These are phyloP conservation scores for Xestia c-nigrum DNA, from an alignment of 2,888 invertebrate species.

Conservation along the genomic window DNA sequence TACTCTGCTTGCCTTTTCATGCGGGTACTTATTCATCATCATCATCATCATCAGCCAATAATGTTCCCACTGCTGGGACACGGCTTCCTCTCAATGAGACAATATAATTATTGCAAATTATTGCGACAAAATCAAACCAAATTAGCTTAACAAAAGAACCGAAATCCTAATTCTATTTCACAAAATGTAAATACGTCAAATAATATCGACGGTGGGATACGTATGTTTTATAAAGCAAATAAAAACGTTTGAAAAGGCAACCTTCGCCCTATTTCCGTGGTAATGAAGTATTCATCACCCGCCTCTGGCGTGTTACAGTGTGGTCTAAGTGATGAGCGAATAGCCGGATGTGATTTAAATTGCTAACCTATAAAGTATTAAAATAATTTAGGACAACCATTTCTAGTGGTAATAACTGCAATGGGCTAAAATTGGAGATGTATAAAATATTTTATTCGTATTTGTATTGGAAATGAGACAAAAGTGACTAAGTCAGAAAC, in stretches of 20 bases:
- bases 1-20: background rate
- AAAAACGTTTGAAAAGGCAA: slow-evolving; percentile 79
- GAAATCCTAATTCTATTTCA: slow-evolving; percentile 35
- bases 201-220: slow-evolving; percentile 60
- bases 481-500: background rate
- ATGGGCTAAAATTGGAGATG: background rate
- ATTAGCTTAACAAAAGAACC: slow-evolving; percentile 36
- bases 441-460: background rate
- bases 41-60: no score
- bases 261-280: slow-evolving; percentile 81
- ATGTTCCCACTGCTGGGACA: no score
- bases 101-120: no score
- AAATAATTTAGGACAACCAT: no score
- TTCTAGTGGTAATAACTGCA: no score
- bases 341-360: background rate
- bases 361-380: background rate
- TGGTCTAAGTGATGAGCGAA: slow-evolving; percentile 49
- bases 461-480: background rate
- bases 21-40: background rate
- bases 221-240: slow-evolving; percentile 72
- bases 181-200: slow-evolving; percentile 55
- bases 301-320: slow-evolving; percentile 64
- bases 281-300: slow-evolving; percentile 87
- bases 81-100: no score
- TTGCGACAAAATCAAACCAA: slow-evolving; percentile 16